Evolutionary conservation across 2,113 vertebrate genomes (phyloP).

Genomic region (Bos indicus): DNA sequence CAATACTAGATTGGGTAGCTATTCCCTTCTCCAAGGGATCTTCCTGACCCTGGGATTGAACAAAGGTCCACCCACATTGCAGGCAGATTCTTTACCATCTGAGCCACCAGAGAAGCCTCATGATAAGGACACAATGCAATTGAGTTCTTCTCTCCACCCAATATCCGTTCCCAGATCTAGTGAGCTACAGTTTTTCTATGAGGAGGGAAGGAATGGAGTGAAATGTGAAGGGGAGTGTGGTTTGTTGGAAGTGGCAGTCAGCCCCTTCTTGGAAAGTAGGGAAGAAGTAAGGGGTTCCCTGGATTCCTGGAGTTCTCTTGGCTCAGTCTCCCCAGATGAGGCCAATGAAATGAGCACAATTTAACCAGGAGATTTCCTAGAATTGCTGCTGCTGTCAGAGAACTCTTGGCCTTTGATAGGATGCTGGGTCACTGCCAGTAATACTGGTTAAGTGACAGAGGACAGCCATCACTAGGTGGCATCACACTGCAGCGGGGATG

Average conservation of each 20-base stretch:
- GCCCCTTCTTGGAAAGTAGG: not conserved
- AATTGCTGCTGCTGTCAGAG: not conserved
- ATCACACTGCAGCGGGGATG: not conserved
- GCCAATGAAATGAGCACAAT: not conserved
- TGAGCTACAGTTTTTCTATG: not conserved
- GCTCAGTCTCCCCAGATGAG: not conserved
- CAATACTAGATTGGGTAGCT: not conserved
- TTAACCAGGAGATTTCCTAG: not conserved
- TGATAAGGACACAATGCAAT: too few relatives aligned
- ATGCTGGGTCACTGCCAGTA: too few relatives aligned
- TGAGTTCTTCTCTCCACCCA: not conserved
- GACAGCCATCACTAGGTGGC: not conserved
- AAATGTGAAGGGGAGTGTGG: not conserved
- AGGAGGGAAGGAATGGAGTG: not conserved
- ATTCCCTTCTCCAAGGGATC: not conserved
- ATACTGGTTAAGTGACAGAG: not conserved
- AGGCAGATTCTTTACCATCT: not conserved
- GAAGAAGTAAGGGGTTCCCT: not conserved
- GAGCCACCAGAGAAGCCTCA: not conserved
- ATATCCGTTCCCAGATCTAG: not conserved
- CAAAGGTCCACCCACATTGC: not conserved
- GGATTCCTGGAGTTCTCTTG: not conserved
- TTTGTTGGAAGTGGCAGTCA: not conserved
- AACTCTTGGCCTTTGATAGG: not conserved
- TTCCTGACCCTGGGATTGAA: not conserved